Evolutionary conservation across 2,888 invertebrate genomes (phyloP).

Genomic region (Hartigia nigra): DNA sequence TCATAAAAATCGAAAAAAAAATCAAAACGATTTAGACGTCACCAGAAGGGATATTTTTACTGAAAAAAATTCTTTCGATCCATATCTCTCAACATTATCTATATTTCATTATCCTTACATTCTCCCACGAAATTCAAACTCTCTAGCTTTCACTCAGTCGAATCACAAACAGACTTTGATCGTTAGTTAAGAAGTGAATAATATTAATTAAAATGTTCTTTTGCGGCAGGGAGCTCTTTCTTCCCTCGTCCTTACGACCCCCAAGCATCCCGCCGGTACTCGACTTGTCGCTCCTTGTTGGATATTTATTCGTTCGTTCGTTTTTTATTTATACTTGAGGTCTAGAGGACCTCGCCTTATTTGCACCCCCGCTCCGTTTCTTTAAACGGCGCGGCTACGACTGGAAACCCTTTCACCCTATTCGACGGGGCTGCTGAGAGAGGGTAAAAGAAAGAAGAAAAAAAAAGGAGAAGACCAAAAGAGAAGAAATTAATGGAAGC

Average conservation of each 20-base stretch:
- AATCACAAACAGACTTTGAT: conserved; percentile 48
- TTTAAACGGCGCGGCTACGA: conserved; percentile 29
- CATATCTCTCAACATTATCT: not conserved
- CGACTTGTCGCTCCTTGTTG: conserved; percentile 57
- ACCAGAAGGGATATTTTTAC: not conserved
- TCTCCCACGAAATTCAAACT: conserved; percentile 5
- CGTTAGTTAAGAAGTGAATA: conserved; percentile 62
- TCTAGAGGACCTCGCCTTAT: conserved; percentile 57
- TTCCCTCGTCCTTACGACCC: not conserved
- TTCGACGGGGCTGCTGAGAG: conserved; percentile 24
- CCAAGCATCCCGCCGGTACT: conserved; percentile 41
- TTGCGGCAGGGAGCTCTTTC: conserved; percentile 41
- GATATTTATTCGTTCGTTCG: conserved; percentile 64
- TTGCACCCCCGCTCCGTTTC: conserved; percentile 43
- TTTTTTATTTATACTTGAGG: conserved; percentile 63
- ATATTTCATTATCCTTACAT: not conserved
- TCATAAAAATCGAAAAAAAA: not conserved
- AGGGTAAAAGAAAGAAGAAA: conserved; percentile 38
- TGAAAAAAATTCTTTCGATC: not conserved
- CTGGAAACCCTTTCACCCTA: conserved; percentile 54
- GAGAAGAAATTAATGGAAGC: conserved; percentile 54
- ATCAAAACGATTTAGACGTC: not conserved
- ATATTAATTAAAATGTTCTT: conserved; percentile 65
- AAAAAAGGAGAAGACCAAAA: not conserved
- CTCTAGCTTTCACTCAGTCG: conserved; percentile 10